These are phyloP conservation scores for Prosapia bicincta DNA, from an alignment of 2,888 invertebrate species.

Conservation along the genomic window DNA sequence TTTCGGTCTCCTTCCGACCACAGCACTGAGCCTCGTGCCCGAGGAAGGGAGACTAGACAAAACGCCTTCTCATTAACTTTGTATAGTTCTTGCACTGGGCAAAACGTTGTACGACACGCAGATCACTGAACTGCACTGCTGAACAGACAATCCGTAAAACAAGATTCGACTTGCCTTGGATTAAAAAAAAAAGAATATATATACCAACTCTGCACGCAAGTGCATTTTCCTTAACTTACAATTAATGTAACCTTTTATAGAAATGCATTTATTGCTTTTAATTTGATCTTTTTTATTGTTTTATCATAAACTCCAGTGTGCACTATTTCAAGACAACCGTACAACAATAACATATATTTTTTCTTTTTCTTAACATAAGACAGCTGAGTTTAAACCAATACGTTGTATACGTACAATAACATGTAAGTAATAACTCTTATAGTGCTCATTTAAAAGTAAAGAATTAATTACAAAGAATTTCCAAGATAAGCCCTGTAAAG, in stretches of 20 bases:
- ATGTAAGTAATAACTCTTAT: no score
- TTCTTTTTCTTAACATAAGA: no score
- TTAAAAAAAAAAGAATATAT: neutral
- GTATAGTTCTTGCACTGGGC: conserved; percentile 10
- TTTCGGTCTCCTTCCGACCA: conserved; percentile 40
- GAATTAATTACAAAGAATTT: no score
- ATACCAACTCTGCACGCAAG: neutral
- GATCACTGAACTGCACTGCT: conserved; percentile 14
- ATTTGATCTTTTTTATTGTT: neutral
- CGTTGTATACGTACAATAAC: no score
- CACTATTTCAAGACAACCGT: no score
- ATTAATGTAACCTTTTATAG: neutral
- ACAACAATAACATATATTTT: no score
- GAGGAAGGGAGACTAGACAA: conserved; percentile 44
- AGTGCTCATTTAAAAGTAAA: no score
- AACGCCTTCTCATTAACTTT: neutral
- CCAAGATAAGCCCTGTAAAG: no score
- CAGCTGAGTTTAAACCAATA: no score
- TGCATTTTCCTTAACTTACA: neutral
- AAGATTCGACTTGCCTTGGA: neutral
- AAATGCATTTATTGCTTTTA: neutral
- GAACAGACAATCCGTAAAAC: neutral
- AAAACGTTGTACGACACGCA: conserved; percentile 20
- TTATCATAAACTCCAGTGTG: neutral
- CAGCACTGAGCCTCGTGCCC: conserved; percentile 52